phyloP scores from a whole-genome alignment of 2,797 vertebrate species.

The Fistularia commersonii region DNA sequence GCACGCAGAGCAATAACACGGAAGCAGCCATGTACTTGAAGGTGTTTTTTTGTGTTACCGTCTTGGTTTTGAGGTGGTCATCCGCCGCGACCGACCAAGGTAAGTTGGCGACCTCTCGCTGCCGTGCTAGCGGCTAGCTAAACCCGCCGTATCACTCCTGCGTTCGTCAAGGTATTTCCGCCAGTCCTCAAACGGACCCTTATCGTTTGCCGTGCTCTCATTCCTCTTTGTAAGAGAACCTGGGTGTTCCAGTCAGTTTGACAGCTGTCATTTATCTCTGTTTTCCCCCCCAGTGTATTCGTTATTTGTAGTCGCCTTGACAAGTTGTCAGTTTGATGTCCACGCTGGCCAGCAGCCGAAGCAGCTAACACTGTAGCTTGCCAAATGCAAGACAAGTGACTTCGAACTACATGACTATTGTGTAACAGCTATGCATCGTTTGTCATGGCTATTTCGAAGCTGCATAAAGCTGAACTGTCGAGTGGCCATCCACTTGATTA shows the following conservation, averaged over 20 bases:
- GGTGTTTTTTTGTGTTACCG: constrained; percentile 47
- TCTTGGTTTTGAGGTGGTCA: constrained; percentile 47
- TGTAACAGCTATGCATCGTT: background rate
- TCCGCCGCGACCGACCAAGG: constrained; percentile 36
- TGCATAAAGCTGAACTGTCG: background rate
- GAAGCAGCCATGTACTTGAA: constrained; percentile 61
- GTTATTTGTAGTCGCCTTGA: background rate
- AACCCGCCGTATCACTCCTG: constrained; percentile 7
- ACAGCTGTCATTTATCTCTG: background rate
- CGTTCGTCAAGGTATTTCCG: constrained; percentile 8
- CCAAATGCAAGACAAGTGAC: constrained; percentile 6
- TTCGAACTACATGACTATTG: background rate
- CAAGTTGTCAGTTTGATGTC: constrained; percentile 20
- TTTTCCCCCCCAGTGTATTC: background rate
- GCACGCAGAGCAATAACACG: constrained; percentile 7
- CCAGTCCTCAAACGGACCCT: background rate
- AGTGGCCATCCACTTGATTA: constrained; percentile 15
- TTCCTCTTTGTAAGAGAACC: background rate
- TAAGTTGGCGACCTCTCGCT: constrained; percentile 51
- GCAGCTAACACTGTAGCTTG: constrained; percentile 30
- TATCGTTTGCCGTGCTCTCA: background rate
- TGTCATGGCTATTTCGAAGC: background rate
- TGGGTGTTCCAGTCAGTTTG: background rate
- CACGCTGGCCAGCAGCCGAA: constrained; percentile 13
- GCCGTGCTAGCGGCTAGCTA: constrained; percentile 52